A percentile compares a stretch with the other conserved stretches of the same genome.
phyloP scores from a whole-genome alignment of 2,113 vertebrate species.

The Mustela lutreola region DNA sequence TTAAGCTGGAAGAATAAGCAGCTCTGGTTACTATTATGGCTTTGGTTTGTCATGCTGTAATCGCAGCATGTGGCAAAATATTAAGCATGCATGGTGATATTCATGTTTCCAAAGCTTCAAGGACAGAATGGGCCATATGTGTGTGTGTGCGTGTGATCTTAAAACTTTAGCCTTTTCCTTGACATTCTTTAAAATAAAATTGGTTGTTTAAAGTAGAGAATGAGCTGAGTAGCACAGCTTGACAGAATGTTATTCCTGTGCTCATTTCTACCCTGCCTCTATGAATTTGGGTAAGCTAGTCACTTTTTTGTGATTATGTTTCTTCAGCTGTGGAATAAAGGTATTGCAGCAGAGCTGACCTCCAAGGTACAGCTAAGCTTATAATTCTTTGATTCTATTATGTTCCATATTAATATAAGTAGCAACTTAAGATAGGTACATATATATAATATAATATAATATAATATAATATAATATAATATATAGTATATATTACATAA shows the following conservation, averaged over 20 bases:
- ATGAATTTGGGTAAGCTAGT: not conserved
- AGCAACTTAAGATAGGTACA: not conserved
- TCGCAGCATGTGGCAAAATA: not conserved
- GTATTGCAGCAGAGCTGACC: not conserved
- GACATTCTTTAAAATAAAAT: constrained; percentile 7
- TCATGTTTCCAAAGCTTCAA: constrained; percentile 32
- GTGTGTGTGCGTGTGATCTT: not conserved
- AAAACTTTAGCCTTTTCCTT: not conserved
- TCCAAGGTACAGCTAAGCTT: not conserved
- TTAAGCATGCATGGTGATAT: constrained; percentile 8
- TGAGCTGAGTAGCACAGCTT: not conserved
- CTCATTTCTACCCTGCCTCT: not conserved
- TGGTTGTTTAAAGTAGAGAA: not conserved
- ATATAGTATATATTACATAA: too few relatives aligned
- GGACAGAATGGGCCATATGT: not conserved
- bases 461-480: too few relatives aligned
- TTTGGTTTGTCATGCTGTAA: constrained; percentile 56
- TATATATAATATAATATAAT: too few relatives aligned
- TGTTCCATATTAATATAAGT: not conserved
- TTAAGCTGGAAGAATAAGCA: constrained; percentile 62
- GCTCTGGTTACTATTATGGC: constrained; percentile 28
- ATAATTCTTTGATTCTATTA: not conserved
- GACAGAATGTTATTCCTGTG: not conserved
- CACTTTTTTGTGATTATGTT: not conserved
- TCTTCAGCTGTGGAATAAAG: not conserved